A percentile compares a stretch with the other conserved stretches of the same genome.
Conservation (phyloP, 1,140 invertebrate species). For the Helicoverpa zea region DNA sequence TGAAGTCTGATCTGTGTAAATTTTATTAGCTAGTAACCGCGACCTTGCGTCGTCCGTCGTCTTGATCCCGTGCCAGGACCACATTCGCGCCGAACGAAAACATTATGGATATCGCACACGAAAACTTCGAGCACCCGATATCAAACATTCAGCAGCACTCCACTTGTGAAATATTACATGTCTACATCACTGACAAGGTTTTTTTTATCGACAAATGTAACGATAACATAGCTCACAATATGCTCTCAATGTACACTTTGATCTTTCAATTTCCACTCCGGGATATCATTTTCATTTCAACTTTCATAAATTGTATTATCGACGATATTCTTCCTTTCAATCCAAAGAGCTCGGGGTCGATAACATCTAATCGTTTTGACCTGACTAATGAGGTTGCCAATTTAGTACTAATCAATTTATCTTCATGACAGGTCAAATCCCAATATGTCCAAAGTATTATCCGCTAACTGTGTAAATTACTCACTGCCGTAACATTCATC, state of each 20-base stretch:
- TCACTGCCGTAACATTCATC: constrained; percentile 38
- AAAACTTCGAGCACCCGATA: constrained; percentile 9
- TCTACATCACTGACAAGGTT: constrained; percentile 6
- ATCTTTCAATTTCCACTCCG: constrained; percentile 22
- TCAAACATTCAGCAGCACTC: constrained; percentile 14
- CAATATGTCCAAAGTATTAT: constrained; percentile 35
- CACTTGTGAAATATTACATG: constrained; percentile 1
- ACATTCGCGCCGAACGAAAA: constrained; percentile 66
- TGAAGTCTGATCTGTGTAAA: constrained; percentile 27
- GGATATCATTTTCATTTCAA: neutral
- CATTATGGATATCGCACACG: constrained; percentile 22
- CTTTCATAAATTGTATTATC: neutral
- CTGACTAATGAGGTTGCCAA: constrained; percentile 18
- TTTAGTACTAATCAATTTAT: constrained; percentile 34
- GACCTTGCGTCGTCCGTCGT: constrained; percentile 67
- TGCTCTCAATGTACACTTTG: constrained; percentile 24
- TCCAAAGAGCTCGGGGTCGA: neutral
- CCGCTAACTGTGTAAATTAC: constrained; percentile 32
- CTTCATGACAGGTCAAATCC: constrained; percentile 38
- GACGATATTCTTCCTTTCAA: constrained; percentile 2
- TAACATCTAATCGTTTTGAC: constrained; percentile 7
- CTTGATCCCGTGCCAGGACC: constrained; percentile 71
- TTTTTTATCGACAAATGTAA: constrained; percentile 12
- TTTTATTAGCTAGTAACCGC: constrained; percentile 60
- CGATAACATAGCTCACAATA: constrained; percentile 21